Percentiles rank a stretch among this genome's conserved stretches.
phyloP scores from a whole-genome alignment of 2,113 vertebrate species.

The Lethenteron reissneri region DNA sequence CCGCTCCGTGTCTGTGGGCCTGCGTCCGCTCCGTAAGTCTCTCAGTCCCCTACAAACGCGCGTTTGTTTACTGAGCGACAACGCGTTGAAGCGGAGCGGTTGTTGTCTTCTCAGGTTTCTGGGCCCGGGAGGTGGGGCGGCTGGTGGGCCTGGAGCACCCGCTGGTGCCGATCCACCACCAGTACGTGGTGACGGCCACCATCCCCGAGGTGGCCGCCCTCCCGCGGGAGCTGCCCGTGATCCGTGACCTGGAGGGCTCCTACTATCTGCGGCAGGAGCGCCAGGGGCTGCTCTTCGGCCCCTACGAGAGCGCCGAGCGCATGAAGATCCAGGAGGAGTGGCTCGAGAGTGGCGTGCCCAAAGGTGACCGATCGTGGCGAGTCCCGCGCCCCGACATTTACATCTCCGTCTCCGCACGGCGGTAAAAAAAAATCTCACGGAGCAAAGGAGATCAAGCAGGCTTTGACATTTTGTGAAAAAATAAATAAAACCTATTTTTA shows the following conservation, averaged over 20 bases:
- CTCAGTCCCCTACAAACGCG: no score
- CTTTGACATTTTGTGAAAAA: no score
- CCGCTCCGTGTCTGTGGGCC: no score
- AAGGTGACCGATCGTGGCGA: conserved; percentile 24
- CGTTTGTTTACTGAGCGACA: no score
- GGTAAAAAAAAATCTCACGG: no score
- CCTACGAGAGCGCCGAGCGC: conserved; percentile 70
- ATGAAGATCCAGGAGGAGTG: conserved; percentile 82
- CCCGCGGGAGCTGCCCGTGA: conserved; percentile 55
- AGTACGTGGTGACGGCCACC: conserved; percentile 71
- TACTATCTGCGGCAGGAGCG: conserved; percentile 81
- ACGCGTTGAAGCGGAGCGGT: not conserved
- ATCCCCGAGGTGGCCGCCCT: conserved; percentile 76
- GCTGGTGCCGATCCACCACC: conserved; percentile 80
- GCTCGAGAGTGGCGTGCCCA: conserved; percentile 58
- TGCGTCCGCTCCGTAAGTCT: no score
- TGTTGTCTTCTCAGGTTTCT: conserved; percentile 41
- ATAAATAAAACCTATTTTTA: no score
- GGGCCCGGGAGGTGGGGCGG: conserved; percentile 68
- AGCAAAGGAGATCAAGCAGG: no score
- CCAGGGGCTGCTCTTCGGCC: conserved; percentile 72
- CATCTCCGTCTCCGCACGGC: no score
- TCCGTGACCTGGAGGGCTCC: conserved; percentile 72
- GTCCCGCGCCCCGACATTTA: no score
- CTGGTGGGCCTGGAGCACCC: conserved; percentile 68